Base-by-base conservation (phyloP, 2,113 vertebrate genomes). In the Cercocebus atys region DNA sequence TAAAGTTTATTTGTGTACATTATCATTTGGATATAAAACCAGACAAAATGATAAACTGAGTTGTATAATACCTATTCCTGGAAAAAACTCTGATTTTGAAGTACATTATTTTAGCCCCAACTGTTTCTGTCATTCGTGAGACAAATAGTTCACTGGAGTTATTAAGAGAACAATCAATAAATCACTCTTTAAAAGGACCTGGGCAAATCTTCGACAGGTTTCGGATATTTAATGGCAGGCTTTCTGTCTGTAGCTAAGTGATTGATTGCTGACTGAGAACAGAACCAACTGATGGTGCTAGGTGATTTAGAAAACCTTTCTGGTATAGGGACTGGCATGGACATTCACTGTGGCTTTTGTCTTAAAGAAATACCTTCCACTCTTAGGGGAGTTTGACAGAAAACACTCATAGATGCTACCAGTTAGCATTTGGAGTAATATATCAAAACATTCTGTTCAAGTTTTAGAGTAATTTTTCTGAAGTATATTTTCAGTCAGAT, bases 251-350 rank as follows among this genome's bases (percentile, higher is more conserved):
- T 47, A 72, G 86, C 68, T n/a, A 40, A 72, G 80, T 23, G 47
- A 70, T 83, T 40, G 5, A 9, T 87, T 3, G 9, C 47, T 79
- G 38, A 40, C 40, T 83, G 23, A 87, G 83, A 93, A 68, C 32
- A 14, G 81, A 86, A 89, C 52, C 78, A 12, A 47, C 35, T 79
- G 87, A 22, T 38, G 78, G 30, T 70, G 66, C 40, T 66, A 59
- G 40, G 27, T 73, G 86, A 86, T 20, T 76, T 82, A 93, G 61
- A 89, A 97, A 94, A 78, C 43, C 55, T 66, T 84, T 40, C 38
- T 75, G 40, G n/a, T 12, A 2, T 22, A 85, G 52, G 55, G 43
- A 61, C 22, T 47, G 43, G 11, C 55, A 16, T 30, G 61, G 57
- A 68, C 43, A 4, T 30, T 59, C 45, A 25, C 16, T n/a, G 52